These are phyloP conservation scores for Trachemys scripta DNA, from an alignment of 2,113 vertebrate genomes.

Conservation along the genomic window DNA sequence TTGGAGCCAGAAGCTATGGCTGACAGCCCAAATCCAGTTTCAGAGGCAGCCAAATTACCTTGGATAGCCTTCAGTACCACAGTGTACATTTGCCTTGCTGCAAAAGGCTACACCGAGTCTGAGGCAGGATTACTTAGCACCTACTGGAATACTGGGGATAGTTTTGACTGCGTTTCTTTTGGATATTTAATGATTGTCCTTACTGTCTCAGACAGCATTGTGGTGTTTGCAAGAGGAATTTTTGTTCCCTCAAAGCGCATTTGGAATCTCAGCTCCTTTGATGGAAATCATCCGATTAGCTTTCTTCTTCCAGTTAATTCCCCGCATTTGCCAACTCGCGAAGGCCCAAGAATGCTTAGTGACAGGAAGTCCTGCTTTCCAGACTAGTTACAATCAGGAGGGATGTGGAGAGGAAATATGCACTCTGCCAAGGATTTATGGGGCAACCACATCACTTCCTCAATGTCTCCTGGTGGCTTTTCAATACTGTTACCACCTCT, in stretches of 20 bases:
- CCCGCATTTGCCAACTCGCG: not conserved
- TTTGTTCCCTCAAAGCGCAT: rapidly evolving
- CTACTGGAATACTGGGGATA: constrained; percentile 16
- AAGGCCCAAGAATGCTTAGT: not conserved
- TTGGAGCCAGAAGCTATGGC: not conserved
- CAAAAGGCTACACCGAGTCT: not conserved
- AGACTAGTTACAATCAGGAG: not conserved
- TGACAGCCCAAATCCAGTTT: not conserved
- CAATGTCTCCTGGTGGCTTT: not conserved
- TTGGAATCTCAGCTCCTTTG: not conserved
- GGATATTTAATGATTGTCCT: constrained; percentile 40
- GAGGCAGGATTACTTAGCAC: not conserved
- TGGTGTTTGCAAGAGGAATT: not conserved
- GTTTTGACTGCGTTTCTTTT: constrained; percentile 47
- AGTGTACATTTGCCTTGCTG: constrained; percentile 15
- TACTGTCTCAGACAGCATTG: constrained; percentile 20
- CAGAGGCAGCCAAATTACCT: not conserved
- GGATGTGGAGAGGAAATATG: not conserved
- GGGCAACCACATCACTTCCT: not conserved
- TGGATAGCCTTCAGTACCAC: not conserved
- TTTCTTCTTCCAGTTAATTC: rapidly evolving
- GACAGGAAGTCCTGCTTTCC: not conserved
- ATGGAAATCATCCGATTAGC: rapidly evolving
- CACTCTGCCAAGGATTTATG: not conserved
- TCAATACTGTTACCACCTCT: not conserved